phyloP scores from a whole-genome alignment of 2,113 vertebrate genomes.

The Erinaceus europaeus region DNA sequence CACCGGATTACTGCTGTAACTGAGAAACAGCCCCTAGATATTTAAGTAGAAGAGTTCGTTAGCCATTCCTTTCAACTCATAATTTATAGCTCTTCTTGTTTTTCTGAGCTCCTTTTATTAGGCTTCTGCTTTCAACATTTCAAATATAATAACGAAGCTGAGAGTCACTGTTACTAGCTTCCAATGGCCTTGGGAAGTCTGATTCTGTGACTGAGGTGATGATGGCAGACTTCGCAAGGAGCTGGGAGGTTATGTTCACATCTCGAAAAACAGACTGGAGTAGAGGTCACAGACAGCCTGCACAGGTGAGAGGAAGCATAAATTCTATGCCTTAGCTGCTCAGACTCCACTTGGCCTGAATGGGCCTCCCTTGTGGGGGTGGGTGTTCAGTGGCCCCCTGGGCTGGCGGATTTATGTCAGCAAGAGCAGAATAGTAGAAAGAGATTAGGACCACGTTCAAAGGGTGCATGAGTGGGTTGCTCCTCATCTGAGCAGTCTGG shows the following conservation, averaged over 20 bases:
- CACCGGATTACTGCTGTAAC: not conserved
- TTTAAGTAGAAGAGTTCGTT: conserved; percentile 29
- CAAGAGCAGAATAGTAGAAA: not conserved
- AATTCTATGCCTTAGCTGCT: not conserved
- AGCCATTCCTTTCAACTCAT: conserved; percentile 14
- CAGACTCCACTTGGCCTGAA: not conserved
- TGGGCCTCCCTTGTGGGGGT: not conserved
- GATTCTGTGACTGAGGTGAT: not conserved
- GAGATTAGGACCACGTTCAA: conserved; percentile 63
- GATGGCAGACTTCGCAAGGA: conserved; percentile 22
- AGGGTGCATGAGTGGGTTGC: conserved; percentile 43
- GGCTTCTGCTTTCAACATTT: conserved; percentile 55
- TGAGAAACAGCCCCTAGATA: not conserved
- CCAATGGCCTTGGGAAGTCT: conserved; percentile 28
- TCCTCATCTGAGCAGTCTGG: conserved; percentile 11
- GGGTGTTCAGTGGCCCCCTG: not conserved
- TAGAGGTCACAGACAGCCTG: not conserved
- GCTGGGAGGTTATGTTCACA: not conserved
- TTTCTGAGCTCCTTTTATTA: conserved; percentile 56
- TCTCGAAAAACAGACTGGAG: not conserved
- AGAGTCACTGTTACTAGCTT: conserved; percentile 25
- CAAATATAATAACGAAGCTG: conserved; percentile 15
- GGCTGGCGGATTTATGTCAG: conserved; percentile 62
- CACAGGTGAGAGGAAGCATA: conserved; percentile 46
- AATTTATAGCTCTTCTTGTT: conserved; percentile 59